These are phyloP conservation scores for Hanleya hanleyi DNA, from an alignment of 2,888 invertebrate genomes.

Conservation along the genomic window DNA sequence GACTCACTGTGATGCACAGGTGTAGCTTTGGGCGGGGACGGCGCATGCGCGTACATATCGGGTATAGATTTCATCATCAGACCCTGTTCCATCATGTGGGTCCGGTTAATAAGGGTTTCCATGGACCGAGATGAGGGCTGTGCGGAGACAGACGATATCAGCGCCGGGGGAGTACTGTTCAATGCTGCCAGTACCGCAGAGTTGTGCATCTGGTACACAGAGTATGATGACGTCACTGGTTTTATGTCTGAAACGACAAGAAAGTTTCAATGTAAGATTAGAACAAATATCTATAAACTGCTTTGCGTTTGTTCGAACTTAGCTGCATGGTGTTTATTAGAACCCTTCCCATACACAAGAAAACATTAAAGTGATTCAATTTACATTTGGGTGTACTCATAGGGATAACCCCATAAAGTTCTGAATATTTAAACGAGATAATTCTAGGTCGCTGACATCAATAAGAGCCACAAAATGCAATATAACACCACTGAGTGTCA, in stretches of 20 bases:
- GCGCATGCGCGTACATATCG: conserved; percentile 9
- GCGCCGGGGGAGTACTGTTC: conserved; percentile 25
- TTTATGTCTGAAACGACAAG: background rate
- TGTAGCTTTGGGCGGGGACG: conserved; percentile 45
- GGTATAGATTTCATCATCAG: background rate
- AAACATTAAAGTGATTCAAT: no score
- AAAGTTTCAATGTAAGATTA: no score
- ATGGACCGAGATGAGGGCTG: conserved; percentile 17
- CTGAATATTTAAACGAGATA: no score
- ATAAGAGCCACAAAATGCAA: no score
- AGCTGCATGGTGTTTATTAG: no score
- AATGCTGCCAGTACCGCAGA: conserved; percentile 43
- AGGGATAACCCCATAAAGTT: no score
- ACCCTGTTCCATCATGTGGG: background rate
- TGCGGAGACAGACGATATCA: conserved; percentile 33
- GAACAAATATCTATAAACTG: no score
- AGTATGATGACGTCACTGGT: conserved; percentile 10
- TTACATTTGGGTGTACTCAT: no score
- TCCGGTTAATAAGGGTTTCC: conserved; percentile 18
- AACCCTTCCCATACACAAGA: no score
- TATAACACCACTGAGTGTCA: no score
- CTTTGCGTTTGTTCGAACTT: no score
- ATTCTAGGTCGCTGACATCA: no score
- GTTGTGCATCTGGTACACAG: conserved; percentile 22
- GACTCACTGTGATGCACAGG: conserved; percentile 26